These are phyloP conservation scores for Epinotia nisella DNA, from an alignment of 2,888 invertebrate species.

Conservation along the genomic window DNA sequence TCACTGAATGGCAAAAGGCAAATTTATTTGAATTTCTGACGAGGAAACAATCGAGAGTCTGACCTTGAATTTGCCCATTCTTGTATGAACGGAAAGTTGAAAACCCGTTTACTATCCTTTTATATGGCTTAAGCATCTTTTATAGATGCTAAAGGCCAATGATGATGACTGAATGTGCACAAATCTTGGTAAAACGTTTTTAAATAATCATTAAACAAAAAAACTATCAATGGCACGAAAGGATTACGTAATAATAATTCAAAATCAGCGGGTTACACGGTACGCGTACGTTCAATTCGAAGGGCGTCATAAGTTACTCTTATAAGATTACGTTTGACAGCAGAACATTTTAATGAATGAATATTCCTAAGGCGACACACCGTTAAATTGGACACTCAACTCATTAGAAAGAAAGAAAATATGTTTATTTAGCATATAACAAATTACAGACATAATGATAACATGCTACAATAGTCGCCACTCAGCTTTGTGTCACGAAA, in stretches of 20 bases:
- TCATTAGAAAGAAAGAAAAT: background rate
- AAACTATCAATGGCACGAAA: background rate
- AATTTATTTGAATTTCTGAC: no score
- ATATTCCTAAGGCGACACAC: conserved; percentile 5
- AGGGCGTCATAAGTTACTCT: conserved; percentile 21
- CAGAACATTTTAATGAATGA: conserved; percentile 10
- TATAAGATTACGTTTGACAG: conserved; percentile 25
- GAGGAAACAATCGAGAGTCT: no score
- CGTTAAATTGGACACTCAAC: conserved; percentile 18
- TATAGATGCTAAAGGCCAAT: no score
- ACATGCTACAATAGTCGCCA: no score
- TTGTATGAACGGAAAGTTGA: background rate
- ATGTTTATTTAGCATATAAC: no score
- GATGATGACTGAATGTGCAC: no score
- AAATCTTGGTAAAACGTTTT: background rate
- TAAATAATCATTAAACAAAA: no score
- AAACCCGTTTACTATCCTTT: background rate
- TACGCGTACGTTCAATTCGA: conserved; percentile 1
- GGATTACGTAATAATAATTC: background rate
- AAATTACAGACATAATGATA: no score
- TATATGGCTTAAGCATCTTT: background rate
- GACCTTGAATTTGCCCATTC: no score
- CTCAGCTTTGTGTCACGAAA: no score
- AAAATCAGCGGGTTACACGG: conserved; percentile 6
- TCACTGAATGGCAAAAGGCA: background rate